Evolutionary conservation across 1,140 invertebrate species (phyloP), one percentile per base, ranked within the genome.

Genomic region (Andrena cerasifolii): DNA sequence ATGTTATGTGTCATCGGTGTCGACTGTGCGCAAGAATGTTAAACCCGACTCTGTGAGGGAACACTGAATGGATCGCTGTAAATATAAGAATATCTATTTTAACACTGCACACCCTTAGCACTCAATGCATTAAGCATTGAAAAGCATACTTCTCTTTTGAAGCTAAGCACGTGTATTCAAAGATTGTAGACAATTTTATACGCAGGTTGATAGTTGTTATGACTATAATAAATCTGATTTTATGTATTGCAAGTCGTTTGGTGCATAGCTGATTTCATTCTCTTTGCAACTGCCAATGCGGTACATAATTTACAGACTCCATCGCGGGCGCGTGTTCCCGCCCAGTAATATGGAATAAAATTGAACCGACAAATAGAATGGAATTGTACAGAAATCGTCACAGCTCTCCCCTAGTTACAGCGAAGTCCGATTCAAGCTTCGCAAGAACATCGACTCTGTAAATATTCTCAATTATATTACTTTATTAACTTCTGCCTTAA

Each of bases 191-290:
- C 49, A 78, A 78, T 72, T 67, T 59, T 58, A 71, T 45, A 65
- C 40, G 66, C 67, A 82, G 54, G 21, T 65, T 73, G 73, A 78
- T 62, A 78, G 51, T 67, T 78, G 54, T 75, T 72, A 71, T 78
- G 47, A 76, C 49, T 65, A 47, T 54, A 82, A 82, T 82, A 68
- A 82, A 82, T 67, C 63, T 67, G 54, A 73, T 82, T 74, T 83
- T 83, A 70, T 43, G 24, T 71, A 61, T 62, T 54, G 16, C 43
- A 71, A 62, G 21, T 61, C 45, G 31, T 49, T 77, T 68, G 40
- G 53, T 53, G 5, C 43, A 66, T 58, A 45, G 53, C 28, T 58
- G 36, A 71, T 43, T 71, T 71, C 53, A 66, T 33, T 71, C 36
- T 66, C 26, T 21, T 43, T 16, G 18, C 33, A 65, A 10, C 10